Base-by-base conservation (phyloP, 1,140 invertebrate species). In the Trichomalopsis sarcophagae region DNA sequence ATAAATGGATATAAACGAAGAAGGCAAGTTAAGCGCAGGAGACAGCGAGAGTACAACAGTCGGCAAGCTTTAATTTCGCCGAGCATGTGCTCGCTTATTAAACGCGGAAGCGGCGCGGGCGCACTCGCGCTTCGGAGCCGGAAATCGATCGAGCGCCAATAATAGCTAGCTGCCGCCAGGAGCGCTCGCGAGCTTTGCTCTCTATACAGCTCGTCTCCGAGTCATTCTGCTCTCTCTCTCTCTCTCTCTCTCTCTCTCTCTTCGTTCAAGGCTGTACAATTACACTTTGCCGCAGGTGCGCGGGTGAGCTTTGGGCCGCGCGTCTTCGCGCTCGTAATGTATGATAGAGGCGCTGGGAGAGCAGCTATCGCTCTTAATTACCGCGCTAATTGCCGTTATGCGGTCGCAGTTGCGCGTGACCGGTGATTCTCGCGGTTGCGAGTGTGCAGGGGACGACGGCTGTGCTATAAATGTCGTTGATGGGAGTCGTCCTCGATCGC, bases 141-240 rank as follows among this genome's bases (percentile, higher is more conserved):
- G 76, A 84, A 84, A 84, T 84, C 82, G 82, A 84, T 80, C 30
- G 69, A 71, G 68, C 17, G 47, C 82, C 76, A 84, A 79, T 78
- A 79, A 79, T 84, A 78, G 76, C 55, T 84, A 78, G 76, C 55
- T n/a, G 40, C 23, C 27, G 55, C 75, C 23, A 36, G 21, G 13
- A 75, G 69, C 47, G 5, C 69, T 33, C 69, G 47, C 2, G n/a
- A 33, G 80, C 9, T 21, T 33, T 75, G 33, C 30, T 40, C 73
- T 75, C 9, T 17, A 30, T 74, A 30, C 1, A 27, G 27, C 27
- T 27, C 27, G 0, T n/a, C 73, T 75, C 36, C 36, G 5, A n/a
- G 2, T 17, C 36, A 27, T 33, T 33, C n/a, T n/a, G 13, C 69
- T n/a, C 2, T 73, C 36, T 75, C n/a, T 33, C 33, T 30, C 27